These are phyloP conservation scores for Drosophila kanapiae DNA, from an alignment of 1,140 invertebrate species.

Conservation along the genomic window DNA sequence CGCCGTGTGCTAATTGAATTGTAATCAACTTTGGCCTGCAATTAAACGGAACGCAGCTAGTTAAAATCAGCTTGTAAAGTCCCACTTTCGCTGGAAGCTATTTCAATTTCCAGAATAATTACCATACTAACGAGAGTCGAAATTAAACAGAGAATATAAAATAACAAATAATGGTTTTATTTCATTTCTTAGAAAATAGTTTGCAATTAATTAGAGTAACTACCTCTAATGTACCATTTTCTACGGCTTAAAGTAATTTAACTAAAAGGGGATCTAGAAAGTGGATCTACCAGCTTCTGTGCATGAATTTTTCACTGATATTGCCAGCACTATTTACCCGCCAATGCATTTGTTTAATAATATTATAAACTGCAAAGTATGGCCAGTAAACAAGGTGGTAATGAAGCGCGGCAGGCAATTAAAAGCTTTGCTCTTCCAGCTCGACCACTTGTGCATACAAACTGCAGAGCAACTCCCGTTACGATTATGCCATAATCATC, in stretches of 20 bases:
- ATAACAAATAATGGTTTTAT: neutral
- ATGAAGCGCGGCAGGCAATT: slow-evolving; percentile 69
- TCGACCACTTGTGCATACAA: slow-evolving; percentile 64
- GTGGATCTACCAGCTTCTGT: neutral
- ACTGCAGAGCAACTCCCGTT: slow-evolving; percentile 29
- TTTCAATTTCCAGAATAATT: slow-evolving; percentile 22
- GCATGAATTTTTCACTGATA: neutral
- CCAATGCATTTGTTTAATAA: slow-evolving; percentile 42
- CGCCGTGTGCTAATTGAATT: slow-evolving; percentile 63
- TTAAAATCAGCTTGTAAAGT: slow-evolving; percentile 4
- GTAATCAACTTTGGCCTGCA: slow-evolving; percentile 57
- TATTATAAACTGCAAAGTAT: slow-evolving; percentile 40
- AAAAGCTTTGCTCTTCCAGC: slow-evolving; percentile 61
- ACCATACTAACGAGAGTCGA: neutral
- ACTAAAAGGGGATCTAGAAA: neutral
- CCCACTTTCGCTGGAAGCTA: neutral
- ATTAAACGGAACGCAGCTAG: slow-evolving; percentile 16
- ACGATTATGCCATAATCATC: slow-evolving; percentile 39
- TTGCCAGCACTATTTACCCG: slow-evolving; percentile 18
- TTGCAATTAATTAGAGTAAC: too few relatives aligned
- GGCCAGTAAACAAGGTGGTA: slow-evolving; percentile 55
- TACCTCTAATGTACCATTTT: too few relatives aligned
- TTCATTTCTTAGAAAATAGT: too few relatives aligned
- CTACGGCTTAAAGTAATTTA: neutral
- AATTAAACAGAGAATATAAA: neutral